Evolutionary conservation across 2,113 vertebrate species (phyloP).

Genomic region (Gopherus flavomarginatus): DNA sequence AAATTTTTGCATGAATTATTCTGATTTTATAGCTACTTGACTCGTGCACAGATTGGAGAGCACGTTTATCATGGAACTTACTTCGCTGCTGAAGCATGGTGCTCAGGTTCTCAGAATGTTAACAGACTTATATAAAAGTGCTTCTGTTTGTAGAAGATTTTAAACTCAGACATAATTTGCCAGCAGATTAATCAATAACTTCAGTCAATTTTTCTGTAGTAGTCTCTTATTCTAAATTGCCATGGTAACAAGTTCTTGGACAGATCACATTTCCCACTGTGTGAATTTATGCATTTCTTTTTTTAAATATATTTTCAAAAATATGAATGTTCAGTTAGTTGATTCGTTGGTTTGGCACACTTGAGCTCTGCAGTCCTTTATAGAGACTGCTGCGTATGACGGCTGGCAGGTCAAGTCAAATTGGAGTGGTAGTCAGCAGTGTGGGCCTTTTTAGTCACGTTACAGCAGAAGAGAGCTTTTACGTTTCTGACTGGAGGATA

Average conservation of each 20-base stretch:
- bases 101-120: constrained; percentile 75
- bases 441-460: not conserved
- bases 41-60: constrained; percentile 78
- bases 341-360: not conserved
- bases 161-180: constrained; percentile 71
- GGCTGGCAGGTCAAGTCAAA: not conserved
- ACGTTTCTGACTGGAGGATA: not conserved
- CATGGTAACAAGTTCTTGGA: constrained; percentile 70
- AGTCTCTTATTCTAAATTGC: constrained; percentile 59
- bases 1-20: constrained; percentile 84
- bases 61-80: constrained; percentile 82
- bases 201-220: constrained; percentile 62
- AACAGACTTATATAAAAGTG: constrained; percentile 56
- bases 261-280: constrained; percentile 47
- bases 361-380: not conserved
- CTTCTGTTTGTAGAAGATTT: constrained; percentile 72
- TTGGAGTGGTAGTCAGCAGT: not conserved
- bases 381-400: not conserved
- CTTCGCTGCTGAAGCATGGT: constrained; percentile 62
- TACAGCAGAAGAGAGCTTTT: not conserved
- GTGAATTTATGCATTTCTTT: constrained; percentile 42
- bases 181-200: constrained; percentile 74
- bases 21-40: constrained; percentile 81
- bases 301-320: constrained; percentile 1
- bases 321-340: not conserved